phyloP scores from a whole-genome alignment of 1,140 invertebrate species.

The Hylaeus anthracinus region DNA sequence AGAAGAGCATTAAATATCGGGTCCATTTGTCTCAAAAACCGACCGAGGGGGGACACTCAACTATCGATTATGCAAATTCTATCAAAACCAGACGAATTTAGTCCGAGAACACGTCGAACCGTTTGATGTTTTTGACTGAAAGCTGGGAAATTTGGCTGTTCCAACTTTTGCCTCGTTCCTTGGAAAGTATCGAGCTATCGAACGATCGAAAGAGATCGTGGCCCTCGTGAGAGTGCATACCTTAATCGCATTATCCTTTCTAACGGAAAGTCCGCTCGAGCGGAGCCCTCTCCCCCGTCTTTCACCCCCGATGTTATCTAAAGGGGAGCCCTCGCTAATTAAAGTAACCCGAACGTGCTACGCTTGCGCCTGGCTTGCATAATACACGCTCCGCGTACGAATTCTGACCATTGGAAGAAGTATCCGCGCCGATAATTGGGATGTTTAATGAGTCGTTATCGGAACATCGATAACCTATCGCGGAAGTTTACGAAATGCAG shows the following conservation, averaged over 20 bases:
- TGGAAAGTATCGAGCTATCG: neutral
- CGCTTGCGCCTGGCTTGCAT: neutral
- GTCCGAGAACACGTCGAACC: neutral
- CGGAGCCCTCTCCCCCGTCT: neutral
- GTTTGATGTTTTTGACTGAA: neutral
- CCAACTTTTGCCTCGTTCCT: neutral
- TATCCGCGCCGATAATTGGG: neutral
- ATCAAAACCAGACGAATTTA: neutral
- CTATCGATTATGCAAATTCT: neutral
- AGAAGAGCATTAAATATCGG: neutral
- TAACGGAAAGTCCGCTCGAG: neutral
- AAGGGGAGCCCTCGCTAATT: constrained; percentile 49
- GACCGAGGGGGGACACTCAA: neutral
- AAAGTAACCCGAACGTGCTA: constrained; percentile 49
- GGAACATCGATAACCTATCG: neutral
- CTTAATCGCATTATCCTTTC: constrained; percentile 57
- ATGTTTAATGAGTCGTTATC: neutral
- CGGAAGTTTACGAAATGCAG: neutral
- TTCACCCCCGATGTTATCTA: constrained; percentile 42
- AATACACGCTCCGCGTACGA: neutral
- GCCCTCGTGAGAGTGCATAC: constrained; percentile 45
- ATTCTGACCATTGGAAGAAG: neutral
- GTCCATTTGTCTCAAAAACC: neutral
- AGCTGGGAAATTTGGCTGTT: neutral
- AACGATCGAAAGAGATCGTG: constrained; percentile 42